Percentiles rank a stretch among this genome's conserved stretches.
Evolutionary conservation across 2,888 invertebrate genomes (phyloP).

Genomic region (Nysson spinosus): DNA sequence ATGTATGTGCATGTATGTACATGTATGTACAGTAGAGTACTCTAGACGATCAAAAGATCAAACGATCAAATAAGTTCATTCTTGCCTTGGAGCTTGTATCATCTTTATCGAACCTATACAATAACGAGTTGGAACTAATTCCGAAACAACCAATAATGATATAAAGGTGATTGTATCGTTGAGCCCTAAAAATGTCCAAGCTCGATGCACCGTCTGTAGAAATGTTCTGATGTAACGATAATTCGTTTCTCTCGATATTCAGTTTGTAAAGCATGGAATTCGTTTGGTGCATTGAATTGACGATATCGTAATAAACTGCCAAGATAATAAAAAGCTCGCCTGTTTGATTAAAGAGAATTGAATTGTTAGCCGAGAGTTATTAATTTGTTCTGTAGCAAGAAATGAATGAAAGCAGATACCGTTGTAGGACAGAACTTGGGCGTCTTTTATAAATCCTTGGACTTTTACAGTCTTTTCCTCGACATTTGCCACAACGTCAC

Average conservation of each 20-base stretch:
- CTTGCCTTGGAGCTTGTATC: constrained; percentile 44
- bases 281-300: constrained; percentile 48
- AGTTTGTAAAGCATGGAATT: constrained; percentile 63
- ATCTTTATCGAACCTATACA: constrained; percentile 61
- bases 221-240: constrained; percentile 53
- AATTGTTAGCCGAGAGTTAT: too few species aligned
- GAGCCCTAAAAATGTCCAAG: constrained; percentile 57
- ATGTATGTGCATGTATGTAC: background rate
- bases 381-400: too few species aligned
- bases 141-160: constrained; percentile 60
- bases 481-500: constrained; percentile 5
- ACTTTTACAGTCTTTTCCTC: constrained; percentile 29
- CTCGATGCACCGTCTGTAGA: constrained; percentile 61
- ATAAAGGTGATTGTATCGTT: constrained; percentile 37
- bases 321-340: constrained; percentile 61
- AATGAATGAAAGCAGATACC: constrained; percentile 31
- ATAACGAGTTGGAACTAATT: constrained; percentile 52
- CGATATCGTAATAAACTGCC: constrained; percentile 64
- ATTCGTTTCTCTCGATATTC: constrained; percentile 36
- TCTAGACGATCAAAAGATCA: background rate
- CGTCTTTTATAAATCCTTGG: constrained; percentile 63
- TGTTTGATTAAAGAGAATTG: too few species aligned
- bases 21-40: background rate
- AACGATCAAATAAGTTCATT: background rate
- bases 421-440: constrained; percentile 48